phyloP scores from a whole-genome alignment of 37 sponge, comb jelly and placozoan genomes.

The Dysidea cf. avara region DNA sequence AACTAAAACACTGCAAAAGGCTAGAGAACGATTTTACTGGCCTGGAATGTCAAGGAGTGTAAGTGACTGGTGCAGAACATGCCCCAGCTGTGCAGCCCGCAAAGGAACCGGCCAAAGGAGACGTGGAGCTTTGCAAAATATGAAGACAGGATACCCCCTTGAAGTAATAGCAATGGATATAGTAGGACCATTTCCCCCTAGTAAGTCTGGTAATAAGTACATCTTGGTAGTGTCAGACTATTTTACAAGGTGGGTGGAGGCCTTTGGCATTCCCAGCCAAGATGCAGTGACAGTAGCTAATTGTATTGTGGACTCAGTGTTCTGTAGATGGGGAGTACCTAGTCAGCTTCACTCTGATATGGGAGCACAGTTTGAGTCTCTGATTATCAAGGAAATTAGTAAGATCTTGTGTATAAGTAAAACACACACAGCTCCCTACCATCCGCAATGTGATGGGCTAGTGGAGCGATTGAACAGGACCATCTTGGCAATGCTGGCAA shows the following conservation, averaged over 20 bases:
- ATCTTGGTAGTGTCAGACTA: conserved; percentile 16
- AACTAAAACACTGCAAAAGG: conserved; percentile 8
- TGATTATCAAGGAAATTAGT: conserved; percentile 7
- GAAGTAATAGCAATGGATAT: conserved; percentile 22
- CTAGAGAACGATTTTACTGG: conserved; percentile 14
- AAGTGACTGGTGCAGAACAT: not conserved
- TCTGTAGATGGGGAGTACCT: conserved; percentile 6
- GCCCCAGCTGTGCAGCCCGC: not conserved
- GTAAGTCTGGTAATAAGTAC: not conserved
- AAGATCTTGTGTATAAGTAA: too few relatives aligned
- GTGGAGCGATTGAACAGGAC: conserved; percentile 33
- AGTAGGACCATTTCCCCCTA: conserved; percentile 17
- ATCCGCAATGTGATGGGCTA: conserved; percentile 22
- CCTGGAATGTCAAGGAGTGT: not conserved
- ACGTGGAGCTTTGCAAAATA: conserved; percentile 2
- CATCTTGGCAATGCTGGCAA: conserved; percentile 30
- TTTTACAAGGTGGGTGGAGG: conserved; percentile 18
- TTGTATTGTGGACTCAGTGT: not conserved
- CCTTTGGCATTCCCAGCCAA: not conserved
- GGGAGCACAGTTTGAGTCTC: conserved; percentile 9
- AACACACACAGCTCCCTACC: conserved; percentile 4
- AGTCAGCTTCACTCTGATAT: conserved; percentile 2
- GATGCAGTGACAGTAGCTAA: conserved; percentile 3
- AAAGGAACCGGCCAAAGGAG: not conserved
- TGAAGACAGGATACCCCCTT: not conserved